Conservation (phyloP, 2,797 vertebrate genomes). For the Serranus cabrilla region DNA sequence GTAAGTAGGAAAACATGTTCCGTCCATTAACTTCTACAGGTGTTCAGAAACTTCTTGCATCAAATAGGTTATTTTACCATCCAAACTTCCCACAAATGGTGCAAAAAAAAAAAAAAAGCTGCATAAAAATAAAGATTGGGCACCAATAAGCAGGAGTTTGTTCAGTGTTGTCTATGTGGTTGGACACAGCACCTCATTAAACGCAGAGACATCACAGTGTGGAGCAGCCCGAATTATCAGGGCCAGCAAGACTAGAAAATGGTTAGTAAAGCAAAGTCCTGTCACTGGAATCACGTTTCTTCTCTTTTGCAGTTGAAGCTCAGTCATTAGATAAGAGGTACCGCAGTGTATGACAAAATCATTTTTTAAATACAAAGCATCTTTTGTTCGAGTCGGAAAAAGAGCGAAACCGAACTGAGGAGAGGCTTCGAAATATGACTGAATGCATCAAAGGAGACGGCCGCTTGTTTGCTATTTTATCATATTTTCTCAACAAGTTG, state of each 20-base stretch:
- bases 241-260: slow-evolving; percentile 8
- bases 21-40: neutral
- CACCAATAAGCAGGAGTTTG: slow-evolving; percentile 15
- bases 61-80: slow-evolving; percentile 3
- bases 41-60: neutral
- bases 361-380: slow-evolving; percentile 25
- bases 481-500: neutral
- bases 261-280: slow-evolving; percentile 19
- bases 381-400: slow-evolving; percentile 16
- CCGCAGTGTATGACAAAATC: slow-evolving; percentile 17
- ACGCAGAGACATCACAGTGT: slow-evolving; percentile 42
- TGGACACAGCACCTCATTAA: slow-evolving; percentile 6
- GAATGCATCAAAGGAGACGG: slow-evolving; percentile 4
- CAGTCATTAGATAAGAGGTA: slow-evolving; percentile 33
- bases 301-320: slow-evolving; percentile 22
- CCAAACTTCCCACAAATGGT: slow-evolving; percentile 15
- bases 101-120: slow-evolving; percentile 32
- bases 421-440: slow-evolving; percentile 6
- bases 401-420: neutral
- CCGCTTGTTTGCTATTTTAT: slow-evolving; percentile 11
- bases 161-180: neutral
- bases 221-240: slow-evolving; percentile 7
- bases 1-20: neutral
- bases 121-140: slow-evolving; percentile 26
- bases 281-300: neutral